Base-by-base conservation (phyloP, 2,113 vertebrate genomes). In the Chloropsis cyanopogon region DNA sequence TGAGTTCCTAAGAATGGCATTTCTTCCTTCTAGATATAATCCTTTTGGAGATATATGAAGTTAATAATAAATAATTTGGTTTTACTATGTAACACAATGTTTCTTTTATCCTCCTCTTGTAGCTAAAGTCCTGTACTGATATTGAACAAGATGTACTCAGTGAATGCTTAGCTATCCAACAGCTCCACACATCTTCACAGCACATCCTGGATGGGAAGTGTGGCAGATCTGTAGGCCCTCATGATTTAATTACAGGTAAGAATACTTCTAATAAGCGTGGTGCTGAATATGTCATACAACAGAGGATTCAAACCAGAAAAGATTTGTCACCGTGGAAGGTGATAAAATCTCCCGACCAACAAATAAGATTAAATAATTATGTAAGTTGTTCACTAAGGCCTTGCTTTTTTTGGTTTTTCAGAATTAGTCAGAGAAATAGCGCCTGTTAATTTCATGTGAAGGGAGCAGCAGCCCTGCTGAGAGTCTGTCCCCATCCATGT, bases 241-340 rank as follows among this genome's bases (percentile, higher is more conserved):
- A 95, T 65, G 99, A 99, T 96, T 98, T 99, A 89, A 99, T 98
- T 94, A 98, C 98, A 98, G 99, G 99, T 99, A 97, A 68, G 97
- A 90, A 66, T 35, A 77, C 53, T 90, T 88, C 66, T 80, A 35
- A 5, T 77, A 78, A 56, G 10, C 42, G 33, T 24, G 28, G 9
- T 93, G 54, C 31, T 65, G 53, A 65, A 59, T 81, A 29, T 37
- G 10, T 86, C 54, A 14, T 88, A 4, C 31, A 75, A 53, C 70
- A 81, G 50, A 78, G 42, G 61, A 46, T 61, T 88, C 82, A 42
- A 87, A 71, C 1, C 17, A 75, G 47, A 63, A 84, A 52, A 89
- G 18, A 57, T 80, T 31, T 93, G 37, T 66, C 28, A 5, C 25
- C 53, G 9, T 69, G 54, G 41, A 87, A 72, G 61, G 50, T 18